A percentile compares a stretch with the other conserved stretches of the same genome.
phyloP scores from a whole-genome alignment of 2,797 vertebrate genomes.

The Amblyopsis hoosieri region DNA sequence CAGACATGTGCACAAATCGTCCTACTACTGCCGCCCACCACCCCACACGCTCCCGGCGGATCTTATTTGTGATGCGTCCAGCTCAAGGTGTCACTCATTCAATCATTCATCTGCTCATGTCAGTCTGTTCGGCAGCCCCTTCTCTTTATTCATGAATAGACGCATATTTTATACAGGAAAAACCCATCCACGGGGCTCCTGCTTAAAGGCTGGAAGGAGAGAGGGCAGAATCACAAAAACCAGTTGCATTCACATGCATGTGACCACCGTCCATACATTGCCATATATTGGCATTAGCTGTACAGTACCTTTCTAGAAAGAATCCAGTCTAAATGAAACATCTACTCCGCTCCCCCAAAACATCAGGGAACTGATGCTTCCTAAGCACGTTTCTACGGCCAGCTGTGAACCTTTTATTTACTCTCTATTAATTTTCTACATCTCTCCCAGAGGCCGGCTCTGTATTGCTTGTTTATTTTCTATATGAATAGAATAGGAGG shows the following conservation, averaged over 20 bases:
- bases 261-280: too few relatives aligned
- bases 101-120: conserved; percentile 3
- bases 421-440: background rate
- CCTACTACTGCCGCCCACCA: conserved; percentile 48
- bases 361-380: too few relatives aligned
- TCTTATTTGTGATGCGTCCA: conserved; percentile 22
- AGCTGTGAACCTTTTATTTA: background rate
- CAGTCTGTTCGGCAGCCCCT: background rate
- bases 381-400: too few relatives aligned
- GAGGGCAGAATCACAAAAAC: too few relatives aligned
- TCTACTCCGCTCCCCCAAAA: too few relatives aligned
- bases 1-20: conserved; percentile 68
- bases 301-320: too few relatives aligned
- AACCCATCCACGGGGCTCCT: too few relatives aligned
- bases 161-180: too few relatives aligned
- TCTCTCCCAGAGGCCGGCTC: background rate
- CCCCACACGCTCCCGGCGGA: conserved; percentile 18
- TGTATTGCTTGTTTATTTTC: background rate
- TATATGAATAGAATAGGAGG: conserved; percentile 10
- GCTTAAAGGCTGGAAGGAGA: too few relatives aligned
- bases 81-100: conserved; percentile 6
- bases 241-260: too few relatives aligned
- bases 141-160: background rate
- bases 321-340: too few relatives aligned
- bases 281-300: too few relatives aligned